These are phyloP conservation scores for Sus cebifrons DNA, from an alignment of 2,797 vertebrate species.

Conservation along the genomic window DNA sequence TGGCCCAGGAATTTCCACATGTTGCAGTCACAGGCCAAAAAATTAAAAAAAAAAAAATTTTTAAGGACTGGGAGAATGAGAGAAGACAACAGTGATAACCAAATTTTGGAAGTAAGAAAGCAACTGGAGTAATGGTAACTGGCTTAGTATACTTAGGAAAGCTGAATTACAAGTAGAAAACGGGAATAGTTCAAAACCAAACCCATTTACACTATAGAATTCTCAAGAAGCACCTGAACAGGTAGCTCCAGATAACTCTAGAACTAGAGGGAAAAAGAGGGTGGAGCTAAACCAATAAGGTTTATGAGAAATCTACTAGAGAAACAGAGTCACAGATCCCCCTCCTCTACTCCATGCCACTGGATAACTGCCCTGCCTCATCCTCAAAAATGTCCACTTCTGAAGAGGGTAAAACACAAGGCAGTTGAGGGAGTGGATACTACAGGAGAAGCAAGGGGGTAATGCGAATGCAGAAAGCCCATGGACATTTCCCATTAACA, in stretches of 20 bases:
- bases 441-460: conserved; percentile 35
- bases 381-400: conserved; percentile 30
- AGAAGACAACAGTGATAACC: conserved; percentile 40
- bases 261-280: conserved; percentile 49
- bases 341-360: background rate
- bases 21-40: too few species aligned
- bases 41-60: too few species aligned
- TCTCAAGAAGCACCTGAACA: conserved; percentile 52
- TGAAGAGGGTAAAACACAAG: conserved; percentile 7
- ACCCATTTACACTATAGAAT: conserved; percentile 49
- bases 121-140: conserved; percentile 28
- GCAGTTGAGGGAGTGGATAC: background rate
- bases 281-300: conserved; percentile 3
- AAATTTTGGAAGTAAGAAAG: conserved; percentile 53
- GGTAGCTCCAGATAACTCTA: background rate
- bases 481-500: background rate
- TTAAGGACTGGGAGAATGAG: conserved; percentile 6
- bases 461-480: background rate
- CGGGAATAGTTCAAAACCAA: conserved; percentile 45
- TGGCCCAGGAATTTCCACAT: too few species aligned
- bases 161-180: conserved; percentile 61
- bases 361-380: background rate
- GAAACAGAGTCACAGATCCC: background rate
- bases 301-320: conserved; percentile 63
- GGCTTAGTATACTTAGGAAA: conserved; percentile 19